Conservation (phyloP, 2,113 vertebrate genomes). For the Chaenocephalus aceratus region DNA sequence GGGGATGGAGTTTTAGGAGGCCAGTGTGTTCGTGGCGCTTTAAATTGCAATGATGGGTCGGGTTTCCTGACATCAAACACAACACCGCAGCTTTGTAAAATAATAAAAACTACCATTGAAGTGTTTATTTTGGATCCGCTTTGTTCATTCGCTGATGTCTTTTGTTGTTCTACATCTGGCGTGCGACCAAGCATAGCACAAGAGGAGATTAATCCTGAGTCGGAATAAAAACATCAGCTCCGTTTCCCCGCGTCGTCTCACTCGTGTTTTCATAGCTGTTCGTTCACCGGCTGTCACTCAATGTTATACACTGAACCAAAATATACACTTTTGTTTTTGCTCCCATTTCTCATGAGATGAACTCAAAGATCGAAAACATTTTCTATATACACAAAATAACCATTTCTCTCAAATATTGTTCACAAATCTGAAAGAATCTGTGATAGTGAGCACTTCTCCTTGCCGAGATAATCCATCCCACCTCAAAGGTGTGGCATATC, state of each 20-base stretch:
- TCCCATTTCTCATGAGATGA: too few species aligned
- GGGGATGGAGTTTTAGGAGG: conserved; percentile 8
- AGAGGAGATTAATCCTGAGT: conserved; percentile 53
- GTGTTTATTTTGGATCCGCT: not conserved
- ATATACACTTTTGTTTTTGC: too few species aligned
- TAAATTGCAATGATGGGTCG: not conserved
- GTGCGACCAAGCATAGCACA: conserved; percentile 19
- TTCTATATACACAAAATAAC: too few species aligned
- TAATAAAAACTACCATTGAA: not conserved
- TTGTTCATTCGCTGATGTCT: conserved; percentile 38
- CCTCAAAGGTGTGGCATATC: too few species aligned
- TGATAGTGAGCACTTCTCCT: too few species aligned
- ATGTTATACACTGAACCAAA: not conserved
- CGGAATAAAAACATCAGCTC: conserved; percentile 60
- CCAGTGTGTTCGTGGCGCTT: not conserved
- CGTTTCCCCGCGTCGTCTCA: conserved; percentile 42
- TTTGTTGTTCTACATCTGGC: conserved; percentile 52
- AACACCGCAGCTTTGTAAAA: not conserved
- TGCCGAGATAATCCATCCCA: too few species aligned
- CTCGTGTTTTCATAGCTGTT: conserved; percentile 32
- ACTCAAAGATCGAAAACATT: too few species aligned
- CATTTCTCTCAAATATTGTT: too few species aligned
- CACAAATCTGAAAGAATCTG: too few species aligned
- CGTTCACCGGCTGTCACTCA: conserved; percentile 19
- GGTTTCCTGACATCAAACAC: conserved; percentile 15